Conservation (phyloP, 30 jellyfish, hydroid and myxozoan species). For the Mastigias papua region DNA sequence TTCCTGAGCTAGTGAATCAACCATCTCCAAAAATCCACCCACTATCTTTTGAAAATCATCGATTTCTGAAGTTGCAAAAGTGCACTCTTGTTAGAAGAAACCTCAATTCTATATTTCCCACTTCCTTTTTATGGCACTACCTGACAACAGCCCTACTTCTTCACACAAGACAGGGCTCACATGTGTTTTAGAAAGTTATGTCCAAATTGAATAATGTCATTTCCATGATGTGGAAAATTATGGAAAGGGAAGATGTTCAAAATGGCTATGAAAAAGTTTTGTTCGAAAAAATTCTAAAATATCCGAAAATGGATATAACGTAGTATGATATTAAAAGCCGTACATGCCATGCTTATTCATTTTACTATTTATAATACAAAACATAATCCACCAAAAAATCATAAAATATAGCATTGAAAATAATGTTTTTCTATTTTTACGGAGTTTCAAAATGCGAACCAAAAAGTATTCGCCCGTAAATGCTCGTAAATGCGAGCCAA, state of each 20-base stretch:
- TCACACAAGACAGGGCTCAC: too few relatives aligned
- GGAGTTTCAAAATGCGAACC: neutral
- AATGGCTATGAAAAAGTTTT: neutral
- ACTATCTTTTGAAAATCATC: constrained; percentile 87
- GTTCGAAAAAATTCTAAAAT: neutral
- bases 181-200: too few relatives aligned
- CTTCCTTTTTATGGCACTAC: too few relatives aligned
- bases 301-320: neutral
- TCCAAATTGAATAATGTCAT: too few relatives aligned
- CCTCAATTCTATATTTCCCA: too few relatives aligned
- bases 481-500: too few relatives aligned
- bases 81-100: too few relatives aligned
- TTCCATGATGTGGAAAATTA: too few relatives aligned
- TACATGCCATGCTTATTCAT: neutral
- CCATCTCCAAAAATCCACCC: constrained; percentile 93
- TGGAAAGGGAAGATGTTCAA: too few relatives aligned
- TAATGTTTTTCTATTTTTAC: neutral
- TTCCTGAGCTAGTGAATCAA: constrained; percentile 92
- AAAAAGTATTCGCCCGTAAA: too few relatives aligned
- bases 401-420: neutral
- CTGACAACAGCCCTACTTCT: too few relatives aligned
- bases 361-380: too few relatives aligned
- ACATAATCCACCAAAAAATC: neutral
- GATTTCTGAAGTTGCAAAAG: constrained; percentile 29
- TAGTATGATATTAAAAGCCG: neutral